Conservation (phyloP, 2,113 vertebrate species). For the Lonchura striata region DNA sequence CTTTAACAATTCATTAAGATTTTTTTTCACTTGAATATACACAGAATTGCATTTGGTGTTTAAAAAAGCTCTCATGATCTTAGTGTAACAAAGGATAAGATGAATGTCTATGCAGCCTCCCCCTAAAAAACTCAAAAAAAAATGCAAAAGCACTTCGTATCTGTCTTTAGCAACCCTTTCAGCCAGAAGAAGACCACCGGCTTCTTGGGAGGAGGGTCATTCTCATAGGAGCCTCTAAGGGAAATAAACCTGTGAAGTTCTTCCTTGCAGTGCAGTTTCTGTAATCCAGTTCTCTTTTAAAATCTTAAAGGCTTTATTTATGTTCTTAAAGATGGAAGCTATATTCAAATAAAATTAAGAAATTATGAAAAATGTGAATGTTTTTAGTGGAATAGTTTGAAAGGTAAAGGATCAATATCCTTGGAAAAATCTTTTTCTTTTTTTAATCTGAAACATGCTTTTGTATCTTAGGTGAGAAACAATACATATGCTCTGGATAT, state of each 20-base stretch:
- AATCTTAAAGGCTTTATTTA: slow-evolving; percentile 21
- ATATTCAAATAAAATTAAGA: neutral
- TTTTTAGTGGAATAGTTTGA: neutral
- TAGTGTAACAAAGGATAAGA: neutral
- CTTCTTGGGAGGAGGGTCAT: slow-evolving; percentile 13
- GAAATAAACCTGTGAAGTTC: slow-evolving; percentile 20
- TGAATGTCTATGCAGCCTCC: neutral
- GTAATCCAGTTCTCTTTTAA: neutral
- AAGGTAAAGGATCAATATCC: neutral
- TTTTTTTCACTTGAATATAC: neutral
- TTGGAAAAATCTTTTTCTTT: neutral
- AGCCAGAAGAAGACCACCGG: neutral
- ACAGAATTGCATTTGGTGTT: neutral
- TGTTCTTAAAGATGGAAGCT: neutral
- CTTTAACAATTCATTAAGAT: neutral
- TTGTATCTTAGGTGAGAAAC: neutral
- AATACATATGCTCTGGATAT: neutral
- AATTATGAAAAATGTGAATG: neutral
- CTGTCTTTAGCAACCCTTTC: neutral
- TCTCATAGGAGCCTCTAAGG: neutral
- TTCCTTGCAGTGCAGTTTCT: neutral
- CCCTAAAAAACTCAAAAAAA: fast-evolving
- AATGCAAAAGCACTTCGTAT: neutral
- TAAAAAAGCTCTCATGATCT: neutral
- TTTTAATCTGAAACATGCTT: neutral